A percentile compares a stretch with the other conserved stretches of the same genome.
Conservation (phyloP, 2,797 vertebrate genomes). For the Cossypha dichroa region DNA sequence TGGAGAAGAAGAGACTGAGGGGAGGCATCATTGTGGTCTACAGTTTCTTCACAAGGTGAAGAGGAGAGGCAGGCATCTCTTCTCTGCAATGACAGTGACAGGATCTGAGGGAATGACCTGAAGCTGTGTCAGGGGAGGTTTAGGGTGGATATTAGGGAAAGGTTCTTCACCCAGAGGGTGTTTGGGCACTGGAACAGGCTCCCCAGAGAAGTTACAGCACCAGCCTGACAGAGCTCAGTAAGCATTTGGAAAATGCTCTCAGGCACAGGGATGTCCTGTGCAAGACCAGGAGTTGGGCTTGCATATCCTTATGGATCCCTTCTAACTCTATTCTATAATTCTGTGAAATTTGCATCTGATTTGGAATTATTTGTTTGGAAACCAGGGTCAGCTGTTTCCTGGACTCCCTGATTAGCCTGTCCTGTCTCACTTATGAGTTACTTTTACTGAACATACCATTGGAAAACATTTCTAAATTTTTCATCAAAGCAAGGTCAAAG, state of each 20-base stretch:
- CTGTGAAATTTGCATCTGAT: background rate
- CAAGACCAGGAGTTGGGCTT: background rate
- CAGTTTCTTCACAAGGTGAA: background rate
- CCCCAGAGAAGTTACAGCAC: background rate
- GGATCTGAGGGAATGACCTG: background rate
- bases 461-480: background rate
- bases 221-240: background rate
- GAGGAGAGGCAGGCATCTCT: background rate
- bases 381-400: background rate
- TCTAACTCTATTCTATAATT: background rate
- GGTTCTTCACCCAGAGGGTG: background rate
- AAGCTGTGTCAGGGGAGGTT: background rate
- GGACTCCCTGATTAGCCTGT: background rate
- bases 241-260: background rate
- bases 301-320: background rate
- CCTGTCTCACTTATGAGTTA: background rate
- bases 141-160: background rate
- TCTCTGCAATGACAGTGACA: background rate
- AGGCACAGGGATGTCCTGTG: background rate
- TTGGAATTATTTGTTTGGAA: background rate
- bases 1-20: background rate
- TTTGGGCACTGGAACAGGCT: fast-evolving
- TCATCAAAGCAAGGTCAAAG: background rate
- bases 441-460: background rate
- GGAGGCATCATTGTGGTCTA: background rate